A percentile compares a stretch with the other conserved stretches of the same genome.
Conservation (phyloP, 2,888 invertebrate species). For the Ophion ellenae region DNA sequence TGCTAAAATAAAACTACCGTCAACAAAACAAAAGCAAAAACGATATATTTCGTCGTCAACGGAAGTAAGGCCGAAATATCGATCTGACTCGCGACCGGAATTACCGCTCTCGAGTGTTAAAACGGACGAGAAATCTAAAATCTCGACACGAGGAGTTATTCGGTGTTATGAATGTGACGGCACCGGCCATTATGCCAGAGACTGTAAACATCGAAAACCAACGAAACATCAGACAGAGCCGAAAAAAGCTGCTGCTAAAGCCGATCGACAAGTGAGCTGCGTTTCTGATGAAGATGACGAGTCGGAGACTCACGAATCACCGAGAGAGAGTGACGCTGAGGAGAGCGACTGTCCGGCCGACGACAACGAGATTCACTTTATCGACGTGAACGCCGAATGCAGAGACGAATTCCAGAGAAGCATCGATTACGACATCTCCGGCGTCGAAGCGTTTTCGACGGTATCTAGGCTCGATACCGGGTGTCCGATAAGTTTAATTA, state of each 20-base stretch:
- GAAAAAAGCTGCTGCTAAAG: not conserved
- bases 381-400: slow-evolving; percentile 35
- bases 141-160: slow-evolving; percentile 33
- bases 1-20: too few species aligned
- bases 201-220: slow-evolving; percentile 2
- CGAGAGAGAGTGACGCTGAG: not conserved
- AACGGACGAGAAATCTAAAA: slow-evolving; percentile 6
- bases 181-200: slow-evolving; percentile 42
- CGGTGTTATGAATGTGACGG: not conserved
- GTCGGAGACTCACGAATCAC: slow-evolving; percentile 1
- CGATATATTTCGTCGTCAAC: slow-evolving; percentile 63
- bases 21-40: slow-evolving; percentile 38
- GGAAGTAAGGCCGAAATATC: slow-evolving; percentile 56
- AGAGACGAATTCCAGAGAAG: not conserved
- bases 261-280: slow-evolving; percentile 7
- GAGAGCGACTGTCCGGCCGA: not conserved
- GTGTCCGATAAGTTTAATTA: slow-evolving; percentile 8
- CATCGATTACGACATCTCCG: too few species aligned
- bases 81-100: not conserved
- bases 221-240: not conserved
- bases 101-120: not conserved
- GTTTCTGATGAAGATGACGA: not conserved
- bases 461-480: slow-evolving; percentile 22
- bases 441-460: slow-evolving; percentile 1
- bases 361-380: slow-evolving; percentile 16